These are phyloP conservation scores for Aphelenchoides besseyi DNA, from an alignment of 1,140 invertebrate genomes.

Conservation along the genomic window DNA sequence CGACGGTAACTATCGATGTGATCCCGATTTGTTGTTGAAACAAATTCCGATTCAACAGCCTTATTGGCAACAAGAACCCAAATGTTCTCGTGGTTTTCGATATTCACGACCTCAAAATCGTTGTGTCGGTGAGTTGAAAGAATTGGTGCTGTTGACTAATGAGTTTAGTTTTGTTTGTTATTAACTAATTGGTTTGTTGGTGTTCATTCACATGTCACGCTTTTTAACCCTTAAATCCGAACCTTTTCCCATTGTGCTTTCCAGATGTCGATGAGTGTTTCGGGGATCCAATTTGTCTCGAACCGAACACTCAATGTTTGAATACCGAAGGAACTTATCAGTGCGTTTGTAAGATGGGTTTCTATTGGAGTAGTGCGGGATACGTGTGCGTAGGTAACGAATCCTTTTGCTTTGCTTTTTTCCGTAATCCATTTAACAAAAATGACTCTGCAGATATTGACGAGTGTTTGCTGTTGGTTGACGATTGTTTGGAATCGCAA, in stretches of 20 bases:
- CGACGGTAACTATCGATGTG: not conserved
- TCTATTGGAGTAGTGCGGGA: conserved; percentile 42
- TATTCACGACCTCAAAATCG: not conserved
- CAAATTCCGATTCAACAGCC: not conserved
- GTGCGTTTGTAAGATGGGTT: conserved; percentile 39
- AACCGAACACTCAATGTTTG: conserved; percentile 44
- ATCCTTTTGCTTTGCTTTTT: conserved; percentile 14
- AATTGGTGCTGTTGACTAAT: not conserved
- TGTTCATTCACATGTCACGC: not conserved
- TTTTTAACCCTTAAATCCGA: not conserved
- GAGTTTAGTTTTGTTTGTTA: not conserved
- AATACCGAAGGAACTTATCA: conserved; percentile 40
- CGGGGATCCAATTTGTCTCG: conserved; percentile 32
- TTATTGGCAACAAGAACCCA: not conserved
- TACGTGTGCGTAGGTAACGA: conserved; percentile 43
- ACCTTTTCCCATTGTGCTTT: not conserved
- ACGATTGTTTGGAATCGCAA: conserved; percentile 58
- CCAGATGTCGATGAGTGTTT: conserved; percentile 43
- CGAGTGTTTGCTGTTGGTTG: conserved; percentile 57
- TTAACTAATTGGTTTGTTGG: not conserved
- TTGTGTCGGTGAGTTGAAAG: not conserved
- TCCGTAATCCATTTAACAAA: conserved; percentile 11
- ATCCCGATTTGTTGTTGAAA: not conserved
- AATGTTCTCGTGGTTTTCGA: not conserved
- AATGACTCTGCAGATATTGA: conserved; percentile 50